Base-by-base conservation (phyloP, 2,797 vertebrate species). In the Triplophysa bombifrons region DNA sequence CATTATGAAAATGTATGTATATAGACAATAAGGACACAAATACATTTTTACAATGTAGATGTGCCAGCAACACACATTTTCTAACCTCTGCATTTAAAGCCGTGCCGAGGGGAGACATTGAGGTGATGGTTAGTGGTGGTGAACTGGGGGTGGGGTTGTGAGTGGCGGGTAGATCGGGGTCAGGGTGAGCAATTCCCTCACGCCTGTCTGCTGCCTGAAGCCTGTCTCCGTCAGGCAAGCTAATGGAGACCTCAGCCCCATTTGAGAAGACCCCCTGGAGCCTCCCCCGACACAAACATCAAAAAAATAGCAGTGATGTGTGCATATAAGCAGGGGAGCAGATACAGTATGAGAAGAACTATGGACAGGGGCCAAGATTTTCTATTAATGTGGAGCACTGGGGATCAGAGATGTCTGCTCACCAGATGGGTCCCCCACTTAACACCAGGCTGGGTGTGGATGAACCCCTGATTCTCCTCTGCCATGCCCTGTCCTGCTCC, bases 161-260 rank as follows among this genome's bases (percentile, higher is more conserved):
- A 56, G 25, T 64, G 50, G 48, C 4, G 64, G 65, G 58, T 65
- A 72, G 72, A 64, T 74, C 58, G 72, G 71, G 71, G 70, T 80
- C 56, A 76, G 83, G 20, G 58, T 79, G 69, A 80, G 56, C 58
- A 80, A 85, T 85, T 85, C 84, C 82, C 84, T 84, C 73, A 81
- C 13, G 77, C 80, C 84, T 84, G 84, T 81, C 78, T 82, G 67
- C 66, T 81, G 75, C 76, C 17, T 63, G 73, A 85, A 79, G 65
- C 78, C 63, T 48, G 72, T 76, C 83, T 81, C 69, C 27, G 65
- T 74, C 60, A 30, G 71, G 76, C 78, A 68, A 17, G 78, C 87
- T 92, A 93, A 93, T 93, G 90, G 91, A 92, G 88, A 90, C 89
- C 90, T 89, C 87, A 85, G 88, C 86, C 88, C 72, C 12, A 64